Evolutionary conservation across 2,888 invertebrate genomes (phyloP).

Genomic region (Baronia brevicornis): DNA sequence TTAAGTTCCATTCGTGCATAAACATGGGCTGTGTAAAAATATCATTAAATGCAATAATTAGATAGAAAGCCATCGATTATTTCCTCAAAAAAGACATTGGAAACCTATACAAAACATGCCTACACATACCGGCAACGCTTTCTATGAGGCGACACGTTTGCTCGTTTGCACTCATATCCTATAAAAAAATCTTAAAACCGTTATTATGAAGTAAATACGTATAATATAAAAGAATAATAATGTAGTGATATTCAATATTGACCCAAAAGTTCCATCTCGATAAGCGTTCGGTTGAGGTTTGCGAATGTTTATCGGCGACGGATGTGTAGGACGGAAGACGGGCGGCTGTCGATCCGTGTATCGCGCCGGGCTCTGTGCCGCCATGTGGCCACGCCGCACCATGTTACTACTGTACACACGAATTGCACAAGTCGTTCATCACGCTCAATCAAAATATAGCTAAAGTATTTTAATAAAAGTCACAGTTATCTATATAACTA

Average conservation of each 20-base stretch:
- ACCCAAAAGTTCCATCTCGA: not conserved
- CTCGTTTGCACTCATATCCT: too few relatives aligned
- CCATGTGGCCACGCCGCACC: slow-evolving; percentile 22
- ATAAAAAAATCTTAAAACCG: too few relatives aligned
- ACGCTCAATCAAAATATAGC: not conserved
- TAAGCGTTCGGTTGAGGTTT: slow-evolving; percentile 24
- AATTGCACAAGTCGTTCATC: slow-evolving; percentile 2
- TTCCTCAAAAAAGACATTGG: too few relatives aligned
- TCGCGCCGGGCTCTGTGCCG: slow-evolving; percentile 20
- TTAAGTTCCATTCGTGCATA: too few relatives aligned
- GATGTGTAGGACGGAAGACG: slow-evolving; percentile 62
- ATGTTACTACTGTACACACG: slow-evolving; percentile 17
- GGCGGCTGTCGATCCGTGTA: slow-evolving; percentile 27
- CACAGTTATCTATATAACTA: not conserved
- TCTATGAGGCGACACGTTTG: too few relatives aligned
- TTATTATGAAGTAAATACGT: too few relatives aligned
- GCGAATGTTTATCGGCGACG: slow-evolving; percentile 55
- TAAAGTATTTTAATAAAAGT: not conserved
- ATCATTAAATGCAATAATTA: too few relatives aligned
- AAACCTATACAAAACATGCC: too few relatives aligned
- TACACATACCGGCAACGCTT: too few relatives aligned
- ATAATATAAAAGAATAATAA: not conserved
- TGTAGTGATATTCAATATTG: not conserved
- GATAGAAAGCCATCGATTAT: too few relatives aligned
- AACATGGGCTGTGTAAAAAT: too few relatives aligned